Base-by-base conservation (phyloP, 2,797 vertebrate species). In the Centroberyx gerrardi region DNA sequence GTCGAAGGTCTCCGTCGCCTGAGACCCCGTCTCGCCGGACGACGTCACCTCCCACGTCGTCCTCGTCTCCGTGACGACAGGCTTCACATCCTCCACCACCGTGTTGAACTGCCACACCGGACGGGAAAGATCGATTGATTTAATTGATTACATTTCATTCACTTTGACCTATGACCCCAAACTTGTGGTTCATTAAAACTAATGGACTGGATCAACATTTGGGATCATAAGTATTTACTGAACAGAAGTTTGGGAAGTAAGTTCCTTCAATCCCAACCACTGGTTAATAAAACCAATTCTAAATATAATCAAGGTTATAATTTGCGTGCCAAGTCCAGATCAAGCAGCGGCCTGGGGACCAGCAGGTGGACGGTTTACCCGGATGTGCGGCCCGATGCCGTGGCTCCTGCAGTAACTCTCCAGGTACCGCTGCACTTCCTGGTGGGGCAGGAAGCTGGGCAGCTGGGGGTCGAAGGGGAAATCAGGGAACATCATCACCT, bases 401-500 rank as follows among this genome's bases (percentile, higher is more conserved):
- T 93, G 85, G 42, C 27, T 65, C 18, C 91, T 65, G 40, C 94
- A 90, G 84, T 96, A 96, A 3, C 62, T 72, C 74, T 96, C 86
- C 87, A 97, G 90, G 92, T 96, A 96, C 38, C 56, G 38, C 81
- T 86, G 92, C 9, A 96, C 90, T 13, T 95, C 93, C 18, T 90
- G 87, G 44, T 96, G 96, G 17, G 93, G 75, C 75, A 95, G 71
- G 86, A 96, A 96, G 72, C 95, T 96, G 46, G 84, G 90, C 14
- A 95, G 88, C 4, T 87, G 46, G 2, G 82, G 54, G 10, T 95
- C 93, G 15, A 96, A 97, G 51, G 95, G 92, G 79, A 95, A 95
- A 62, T 96, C 95, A 0, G 95, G 96, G 73, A 96, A 96, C 91
- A 95, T 95, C 96, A 96, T 96, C 68, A 96, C 91, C 86, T 97